phyloP scores from a whole-genome alignment of 2,797 vertebrate species.

The Chelmon rostratus region DNA sequence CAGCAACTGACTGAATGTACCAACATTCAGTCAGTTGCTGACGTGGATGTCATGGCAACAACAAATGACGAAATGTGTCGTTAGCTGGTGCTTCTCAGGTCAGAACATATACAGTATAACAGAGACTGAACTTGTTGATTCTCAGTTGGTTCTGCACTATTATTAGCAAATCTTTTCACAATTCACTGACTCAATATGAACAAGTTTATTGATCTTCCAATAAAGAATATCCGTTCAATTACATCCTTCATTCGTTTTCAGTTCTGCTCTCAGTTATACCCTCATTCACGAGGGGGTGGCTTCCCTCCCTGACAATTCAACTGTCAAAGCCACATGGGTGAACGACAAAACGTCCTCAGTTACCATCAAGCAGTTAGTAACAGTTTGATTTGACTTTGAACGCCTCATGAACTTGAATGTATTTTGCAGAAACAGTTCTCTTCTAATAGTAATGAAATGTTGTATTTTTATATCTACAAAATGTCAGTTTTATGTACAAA shows the following conservation, averaged over 20 bases:
- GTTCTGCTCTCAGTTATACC: not conserved
- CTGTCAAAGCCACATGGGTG: not conserved
- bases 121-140: too few species aligned
- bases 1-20: too few species aligned
- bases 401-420: not conserved
- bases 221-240: not conserved
- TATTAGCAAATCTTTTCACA: not conserved
- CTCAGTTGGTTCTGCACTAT: not conserved
- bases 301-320: not conserved
- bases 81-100: not conserved
- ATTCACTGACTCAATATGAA: not conserved
- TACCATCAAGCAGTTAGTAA: not conserved
- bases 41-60: too few species aligned
- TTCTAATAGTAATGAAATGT: too few species aligned
- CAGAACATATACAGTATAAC: not conserved
- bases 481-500: too few species aligned
- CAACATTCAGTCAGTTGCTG: too few species aligned
- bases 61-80: not conserved
- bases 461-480: too few species aligned
- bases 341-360: not conserved
- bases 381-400: not conserved
- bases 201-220: not conserved
- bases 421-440: too few species aligned
- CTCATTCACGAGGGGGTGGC: not conserved
- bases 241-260: not conserved